These are phyloP conservation scores for Pinna nobilis DNA, from an alignment of 1,140 invertebrate species.

Conservation along the genomic window DNA sequence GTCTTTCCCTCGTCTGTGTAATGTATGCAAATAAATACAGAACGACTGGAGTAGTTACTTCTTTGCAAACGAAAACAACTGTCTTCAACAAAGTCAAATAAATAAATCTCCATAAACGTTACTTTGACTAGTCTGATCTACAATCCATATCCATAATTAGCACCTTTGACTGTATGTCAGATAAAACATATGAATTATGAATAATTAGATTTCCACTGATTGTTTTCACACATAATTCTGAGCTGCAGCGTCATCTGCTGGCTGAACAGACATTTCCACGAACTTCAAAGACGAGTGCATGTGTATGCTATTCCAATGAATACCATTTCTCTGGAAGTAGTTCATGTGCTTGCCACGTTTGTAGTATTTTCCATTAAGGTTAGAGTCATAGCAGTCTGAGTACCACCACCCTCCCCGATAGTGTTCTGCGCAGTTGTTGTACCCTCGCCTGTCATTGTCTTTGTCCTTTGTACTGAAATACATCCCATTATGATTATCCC, in stretches of 20 bases:
- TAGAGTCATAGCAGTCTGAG: constrained; percentile 92
- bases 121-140: no score
- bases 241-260: constrained; percentile 45
- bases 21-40: no score
- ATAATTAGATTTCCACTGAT: no score
- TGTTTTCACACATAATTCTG: constrained; percentile 51
- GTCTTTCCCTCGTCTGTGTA: no score
- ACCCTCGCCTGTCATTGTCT: constrained; percentile 83
- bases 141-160: no score
- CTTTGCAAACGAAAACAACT: no score
- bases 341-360: constrained; percentile 68
- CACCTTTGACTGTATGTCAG: not conserved
- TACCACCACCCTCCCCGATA: constrained; percentile 78
- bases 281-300: constrained; percentile 69
- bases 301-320: constrained; percentile 74
- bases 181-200: not conserved
- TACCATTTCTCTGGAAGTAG: constrained; percentile 72
- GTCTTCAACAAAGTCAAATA: no score
- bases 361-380: constrained; percentile 91
- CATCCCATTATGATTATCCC: constrained; percentile 80
- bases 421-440: constrained; percentile 82
- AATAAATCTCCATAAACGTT: no score
- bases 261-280: constrained; percentile 71
- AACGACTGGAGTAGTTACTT: no score
- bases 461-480: constrained; percentile 84